These are phyloP conservation scores for Caradrina clavipalpis DNA, from an alignment of 2,888 invertebrate species.

Conservation along the genomic window DNA sequence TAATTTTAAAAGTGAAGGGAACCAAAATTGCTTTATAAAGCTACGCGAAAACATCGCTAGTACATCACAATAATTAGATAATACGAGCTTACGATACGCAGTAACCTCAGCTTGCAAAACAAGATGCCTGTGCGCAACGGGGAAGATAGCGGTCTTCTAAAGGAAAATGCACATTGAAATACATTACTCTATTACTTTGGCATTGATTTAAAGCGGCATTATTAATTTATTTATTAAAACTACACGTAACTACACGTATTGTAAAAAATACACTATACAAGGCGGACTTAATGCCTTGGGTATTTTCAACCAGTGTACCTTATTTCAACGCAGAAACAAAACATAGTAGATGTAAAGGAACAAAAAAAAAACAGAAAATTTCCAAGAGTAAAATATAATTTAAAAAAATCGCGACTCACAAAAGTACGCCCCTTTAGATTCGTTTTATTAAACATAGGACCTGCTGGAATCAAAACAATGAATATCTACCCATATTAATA, in stretches of 20 bases:
- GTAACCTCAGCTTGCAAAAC: slow-evolving; percentile 59
- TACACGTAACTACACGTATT: too few relatives aligned
- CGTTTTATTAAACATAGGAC: not conserved
- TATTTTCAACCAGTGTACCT: too few relatives aligned
- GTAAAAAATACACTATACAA: too few relatives aligned
- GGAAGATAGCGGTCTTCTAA: slow-evolving; percentile 60
- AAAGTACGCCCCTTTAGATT: too few relatives aligned
- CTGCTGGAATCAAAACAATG: not conserved
- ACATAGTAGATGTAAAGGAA: too few relatives aligned
- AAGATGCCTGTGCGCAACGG: slow-evolving; percentile 65
- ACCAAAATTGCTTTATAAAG: slow-evolving; percentile 35
- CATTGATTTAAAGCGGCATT: too few relatives aligned
- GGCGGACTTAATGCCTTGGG: too few relatives aligned
- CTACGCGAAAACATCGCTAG: slow-evolving; percentile 36
- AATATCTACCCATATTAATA: not conserved
- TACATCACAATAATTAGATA: slow-evolving; percentile 54
- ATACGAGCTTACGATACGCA: slow-evolving; percentile 34
- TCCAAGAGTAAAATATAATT: too few relatives aligned
- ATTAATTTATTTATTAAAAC: too few relatives aligned
- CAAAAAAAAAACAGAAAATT: too few relatives aligned
- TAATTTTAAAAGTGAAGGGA: slow-evolving; percentile 31
- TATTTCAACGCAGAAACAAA: too few relatives aligned
- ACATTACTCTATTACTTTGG: not conserved
- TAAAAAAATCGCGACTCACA: too few relatives aligned
- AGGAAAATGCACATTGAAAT: slow-evolving; percentile 46